Base-by-base conservation (phyloP, 2,113 vertebrate genomes). In the Tonatia bakeri region DNA sequence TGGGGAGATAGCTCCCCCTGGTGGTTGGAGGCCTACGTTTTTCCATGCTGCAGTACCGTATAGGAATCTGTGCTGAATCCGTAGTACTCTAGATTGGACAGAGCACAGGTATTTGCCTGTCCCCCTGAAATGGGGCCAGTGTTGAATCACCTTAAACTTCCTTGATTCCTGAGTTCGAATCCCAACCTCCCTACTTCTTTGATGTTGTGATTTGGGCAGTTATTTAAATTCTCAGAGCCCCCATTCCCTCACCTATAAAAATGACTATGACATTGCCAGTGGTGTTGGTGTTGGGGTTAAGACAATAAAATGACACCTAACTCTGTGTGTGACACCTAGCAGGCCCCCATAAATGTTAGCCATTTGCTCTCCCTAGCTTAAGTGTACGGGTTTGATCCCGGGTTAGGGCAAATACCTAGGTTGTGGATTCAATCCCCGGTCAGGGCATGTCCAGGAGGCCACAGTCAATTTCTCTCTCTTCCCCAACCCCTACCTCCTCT, bases 11-110 rank as follows among this genome's bases (percentile, higher is more conserved):
- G 85, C 69, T 5, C 91, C 96, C 64, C 86, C 97, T 97, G 61
- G 81, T 93, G 93, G 67, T 10, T 50, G 97, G 97, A 97, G 97
- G 97, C 94, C 97, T 81, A 43, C 1, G 24, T 67, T 38, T 82
- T 67, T 64, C 47, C 45, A 7, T 4, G 7, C 16, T 31, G 0
- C 3, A 2, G 8, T 28, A 17, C 38, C 5, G 15, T 16, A 43
- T 3, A 7, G 54, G 11, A 47, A 47, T 47, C 26, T n/a, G 43
- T 40, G n/a, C 70, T 73, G 10, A 72, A 22, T 28, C n/a, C 7
- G 0, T 19, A 22, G 12, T 4, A 2, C 13, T 81, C 72, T 64
- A 64, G 43, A 40, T 7, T 0, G 17, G 24, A 89, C 0, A 15
- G 24, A 89, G 8, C 26, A 33, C 52, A 0, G 4, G 28, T 50